A percentile compares a stretch with the other conserved stretches of the same genome.
These are phyloP conservation scores for Lanistes nyassanus DNA, from an alignment of 1,140 invertebrate species.

Conservation along the genomic window DNA sequence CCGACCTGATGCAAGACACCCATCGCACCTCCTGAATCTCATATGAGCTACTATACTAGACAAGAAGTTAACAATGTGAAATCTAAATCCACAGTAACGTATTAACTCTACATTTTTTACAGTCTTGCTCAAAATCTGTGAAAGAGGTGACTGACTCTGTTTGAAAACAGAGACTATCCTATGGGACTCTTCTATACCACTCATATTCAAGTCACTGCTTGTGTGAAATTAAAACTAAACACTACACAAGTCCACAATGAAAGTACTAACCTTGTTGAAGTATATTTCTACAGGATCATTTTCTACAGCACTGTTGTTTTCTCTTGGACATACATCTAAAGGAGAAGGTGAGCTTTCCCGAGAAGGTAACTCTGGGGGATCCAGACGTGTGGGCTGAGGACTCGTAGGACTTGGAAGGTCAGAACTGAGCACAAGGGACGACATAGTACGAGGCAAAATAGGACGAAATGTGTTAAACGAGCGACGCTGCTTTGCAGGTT, in stretches of 20 bases:
- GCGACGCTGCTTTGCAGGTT: slow-evolving; percentile 61
- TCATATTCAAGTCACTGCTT: too few relatives aligned
- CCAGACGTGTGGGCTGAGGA: slow-evolving; percentile 11
- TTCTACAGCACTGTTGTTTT: not conserved
- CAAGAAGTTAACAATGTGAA: too few relatives aligned
- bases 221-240: too few relatives aligned
- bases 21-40: too few relatives aligned
- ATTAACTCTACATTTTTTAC: too few relatives aligned
- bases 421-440: slow-evolving; percentile 75
- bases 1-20: slow-evolving; percentile 72
- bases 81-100: too few relatives aligned
- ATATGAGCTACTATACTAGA: too few relatives aligned
- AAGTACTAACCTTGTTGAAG: slow-evolving; percentile 79
- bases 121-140: too few relatives aligned
- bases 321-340: slow-evolving; percentile 48
- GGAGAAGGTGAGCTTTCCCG: slow-evolving; percentile 63
- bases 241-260: too few relatives aligned
- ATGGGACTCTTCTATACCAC: too few relatives aligned
- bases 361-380: slow-evolving; percentile 32
- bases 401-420: slow-evolving; percentile 39
- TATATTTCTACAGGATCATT: slow-evolving; percentile 83
- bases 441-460: slow-evolving; percentile 92
- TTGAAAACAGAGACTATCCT: too few relatives aligned
- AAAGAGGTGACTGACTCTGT: too few relatives aligned
- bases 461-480: slow-evolving; percentile 72